phyloP scores from a whole-genome alignment of 2,113 vertebrate genomes.

The Desmodus rotundus region DNA sequence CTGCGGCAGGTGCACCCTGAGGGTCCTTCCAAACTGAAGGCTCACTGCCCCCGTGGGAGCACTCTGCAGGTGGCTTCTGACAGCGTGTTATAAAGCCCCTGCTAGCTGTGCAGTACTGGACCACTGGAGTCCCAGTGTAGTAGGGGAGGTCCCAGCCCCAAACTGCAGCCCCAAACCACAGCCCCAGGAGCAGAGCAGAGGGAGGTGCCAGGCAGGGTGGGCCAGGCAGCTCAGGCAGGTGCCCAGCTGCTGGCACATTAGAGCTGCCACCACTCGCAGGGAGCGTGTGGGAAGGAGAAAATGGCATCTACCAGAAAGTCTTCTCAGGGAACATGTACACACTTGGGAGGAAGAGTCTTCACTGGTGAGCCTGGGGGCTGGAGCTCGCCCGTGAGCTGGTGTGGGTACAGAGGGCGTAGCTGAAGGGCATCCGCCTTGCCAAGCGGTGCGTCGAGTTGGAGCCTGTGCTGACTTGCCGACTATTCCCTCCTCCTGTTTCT shows the following conservation, averaged over 20 bases:
- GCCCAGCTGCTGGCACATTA: fast-evolving
- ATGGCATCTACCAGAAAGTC: background rate
- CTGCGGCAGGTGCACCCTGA: background rate
- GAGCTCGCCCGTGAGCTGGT: background rate
- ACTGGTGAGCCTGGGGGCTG: fast-evolving
- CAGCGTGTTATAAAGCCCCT: background rate
- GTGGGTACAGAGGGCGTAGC: fast-evolving
- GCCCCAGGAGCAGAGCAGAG: background rate
- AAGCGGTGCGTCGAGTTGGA: background rate
- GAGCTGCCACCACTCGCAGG: background rate
- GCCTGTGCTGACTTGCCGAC: background rate
- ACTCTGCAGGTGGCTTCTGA: background rate
- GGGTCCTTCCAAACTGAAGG: background rate
- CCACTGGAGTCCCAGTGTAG: background rate
- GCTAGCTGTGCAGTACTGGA: background rate
- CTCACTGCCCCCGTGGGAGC: fast-evolving
- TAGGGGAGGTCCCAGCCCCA: background rate
- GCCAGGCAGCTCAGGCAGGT: background rate
- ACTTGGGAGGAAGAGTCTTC: background rate
- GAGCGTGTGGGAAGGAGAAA: background rate
- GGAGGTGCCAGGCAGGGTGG: fast-evolving
- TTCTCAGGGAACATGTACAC: background rate
- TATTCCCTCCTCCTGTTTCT: background rate
- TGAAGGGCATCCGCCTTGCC: background rate
- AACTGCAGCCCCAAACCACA: background rate